These are phyloP conservation scores for Leucozona laternaria DNA, from an alignment of 2,888 invertebrate genomes.

Conservation along the genomic window DNA sequence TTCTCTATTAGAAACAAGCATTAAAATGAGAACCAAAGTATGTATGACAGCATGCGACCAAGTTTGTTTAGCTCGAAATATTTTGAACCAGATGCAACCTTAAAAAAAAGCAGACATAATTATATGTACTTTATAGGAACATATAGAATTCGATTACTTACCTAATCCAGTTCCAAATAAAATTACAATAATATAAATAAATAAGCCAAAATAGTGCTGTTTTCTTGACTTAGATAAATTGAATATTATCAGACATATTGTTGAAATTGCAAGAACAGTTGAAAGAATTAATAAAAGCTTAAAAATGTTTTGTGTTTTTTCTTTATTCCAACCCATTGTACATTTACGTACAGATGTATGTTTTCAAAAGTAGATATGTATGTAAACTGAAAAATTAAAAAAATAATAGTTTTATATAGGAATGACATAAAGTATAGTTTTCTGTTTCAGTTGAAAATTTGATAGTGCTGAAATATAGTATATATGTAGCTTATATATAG, in stretches of 20 bases:
- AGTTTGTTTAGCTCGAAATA: not conserved
- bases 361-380: too few relatives aligned
- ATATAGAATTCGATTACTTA: not conserved
- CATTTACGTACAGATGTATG: too few relatives aligned
- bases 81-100: slow-evolving; percentile 31
- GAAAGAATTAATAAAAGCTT: not conserved
- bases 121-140: not conserved
- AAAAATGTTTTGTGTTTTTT: slow-evolving; percentile 9
- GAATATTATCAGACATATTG: slow-evolving; percentile 7
- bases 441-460: not conserved
- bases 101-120: not conserved
- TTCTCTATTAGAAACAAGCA: slow-evolving; percentile 2
- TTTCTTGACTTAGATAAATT: not conserved
- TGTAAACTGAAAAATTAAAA: too few relatives aligned
- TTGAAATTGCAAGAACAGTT: not conserved
- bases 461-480: too few relatives aligned
- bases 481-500: too few relatives aligned
- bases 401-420: not conserved
- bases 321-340: slow-evolving; percentile 1
- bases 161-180: slow-evolving; percentile 19
- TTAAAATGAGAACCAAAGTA: not conserved
- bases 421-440: not conserved
- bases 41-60: slow-evolving; percentile 5
- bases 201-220: not conserved
- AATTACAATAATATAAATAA: slow-evolving; percentile 4